Conservation (phyloP, 2,797 vertebrate genomes). For the Ciconia nigra region DNA sequence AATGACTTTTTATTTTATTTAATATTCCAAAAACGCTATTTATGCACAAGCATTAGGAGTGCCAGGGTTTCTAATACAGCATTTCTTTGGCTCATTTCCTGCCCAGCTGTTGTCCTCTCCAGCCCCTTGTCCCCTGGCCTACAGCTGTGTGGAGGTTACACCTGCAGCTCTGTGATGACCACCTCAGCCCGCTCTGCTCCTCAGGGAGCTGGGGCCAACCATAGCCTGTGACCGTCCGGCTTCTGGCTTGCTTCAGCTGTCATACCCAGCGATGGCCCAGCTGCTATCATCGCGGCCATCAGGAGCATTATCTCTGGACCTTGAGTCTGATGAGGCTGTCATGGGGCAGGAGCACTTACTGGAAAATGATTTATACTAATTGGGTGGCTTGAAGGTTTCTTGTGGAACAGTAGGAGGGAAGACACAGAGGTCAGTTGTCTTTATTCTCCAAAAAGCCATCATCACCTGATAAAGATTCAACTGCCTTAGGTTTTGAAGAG, state of each 20-base stretch:
- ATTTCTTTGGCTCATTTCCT: conserved; percentile 38
- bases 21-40: background rate
- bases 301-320: background rate
- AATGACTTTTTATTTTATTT: conserved; percentile 43
- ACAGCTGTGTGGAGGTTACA: conserved; percentile 18
- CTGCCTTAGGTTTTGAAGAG: conserved; percentile 52
- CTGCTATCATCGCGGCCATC: background rate
- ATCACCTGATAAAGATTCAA: conserved; percentile 68
- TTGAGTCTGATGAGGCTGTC: background rate
- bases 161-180: background rate
- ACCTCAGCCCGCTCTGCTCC: background rate
- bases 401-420: conserved; percentile 50
- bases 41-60: background rate
- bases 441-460: conserved; percentile 59
- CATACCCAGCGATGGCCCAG: background rate
- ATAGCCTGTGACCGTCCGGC: accelerated
- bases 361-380: conserved; percentile 65
- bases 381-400: conserved; percentile 26
- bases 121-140: background rate
- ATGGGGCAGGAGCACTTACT: conserved; percentile 31
- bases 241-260: background rate
- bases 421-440: conserved; percentile 34
- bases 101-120: conserved; percentile 43
- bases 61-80: background rate
- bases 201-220: background rate